Evolutionary conservation across 2,888 invertebrate species (phyloP).

Genomic region (Agonopterix alstromeriana): DNA sequence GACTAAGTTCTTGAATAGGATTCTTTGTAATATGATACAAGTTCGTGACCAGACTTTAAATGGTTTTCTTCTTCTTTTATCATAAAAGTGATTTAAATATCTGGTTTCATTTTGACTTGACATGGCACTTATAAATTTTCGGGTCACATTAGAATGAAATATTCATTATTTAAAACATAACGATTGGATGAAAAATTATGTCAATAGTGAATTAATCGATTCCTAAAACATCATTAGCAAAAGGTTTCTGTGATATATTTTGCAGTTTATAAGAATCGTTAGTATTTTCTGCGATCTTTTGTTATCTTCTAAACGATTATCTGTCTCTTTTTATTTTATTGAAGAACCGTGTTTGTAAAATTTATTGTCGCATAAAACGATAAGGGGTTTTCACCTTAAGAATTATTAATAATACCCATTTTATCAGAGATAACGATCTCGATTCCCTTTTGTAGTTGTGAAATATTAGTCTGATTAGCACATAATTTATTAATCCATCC

Average conservation of each 20-base stretch:
- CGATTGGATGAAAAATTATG: neutral
- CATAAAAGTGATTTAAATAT: conserved; percentile 8
- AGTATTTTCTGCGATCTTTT: no score
- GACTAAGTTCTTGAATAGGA: neutral
- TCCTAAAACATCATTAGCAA: no score
- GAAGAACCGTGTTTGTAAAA: conserved; percentile 13
- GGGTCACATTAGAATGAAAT: neutral
- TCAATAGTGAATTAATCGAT: neutral
- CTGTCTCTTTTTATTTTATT: conserved; percentile 7
- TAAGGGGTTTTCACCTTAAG: conserved; percentile 20
- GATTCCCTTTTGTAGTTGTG: conserved; percentile 20
- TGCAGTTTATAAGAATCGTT: no score
- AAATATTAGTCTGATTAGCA: conserved; percentile 24
- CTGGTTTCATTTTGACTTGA: conserved; percentile 7
- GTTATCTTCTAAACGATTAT: no score
- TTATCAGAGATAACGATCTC: conserved; percentile 22
- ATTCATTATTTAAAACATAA: neutral
- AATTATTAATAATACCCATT: conserved; percentile 15
- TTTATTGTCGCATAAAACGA: conserved; percentile 33
- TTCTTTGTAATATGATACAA: conserved; percentile 2
- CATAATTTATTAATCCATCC: conserved; percentile 18
- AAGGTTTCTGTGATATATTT: no score
- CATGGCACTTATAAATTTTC: neutral
- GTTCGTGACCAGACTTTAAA: conserved; percentile 9
- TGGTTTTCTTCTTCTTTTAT: conserved; percentile 7